A percentile compares a stretch with the other conserved stretches of the same genome.
phyloP scores from a whole-genome alignment of 2,797 vertebrate genomes.

The Neosilurus hyrtlii region DNA sequence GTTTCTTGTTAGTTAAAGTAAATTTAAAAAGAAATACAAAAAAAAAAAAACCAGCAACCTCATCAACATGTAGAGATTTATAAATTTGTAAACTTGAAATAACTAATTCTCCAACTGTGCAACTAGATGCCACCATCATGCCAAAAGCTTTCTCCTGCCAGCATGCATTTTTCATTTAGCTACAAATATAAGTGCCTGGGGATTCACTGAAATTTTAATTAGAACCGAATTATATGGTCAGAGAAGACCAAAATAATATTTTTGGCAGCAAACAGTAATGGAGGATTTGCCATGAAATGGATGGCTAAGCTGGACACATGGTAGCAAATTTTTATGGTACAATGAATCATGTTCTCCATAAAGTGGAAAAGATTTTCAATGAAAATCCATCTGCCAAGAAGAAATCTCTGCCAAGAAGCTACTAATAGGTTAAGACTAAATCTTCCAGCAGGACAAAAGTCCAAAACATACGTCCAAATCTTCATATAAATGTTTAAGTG shows the following conservation, averaged over 20 bases:
- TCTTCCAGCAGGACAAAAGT: not conserved
- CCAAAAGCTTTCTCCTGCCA: not conserved
- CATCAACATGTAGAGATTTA: not conserved
- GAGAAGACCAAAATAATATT: not conserved
- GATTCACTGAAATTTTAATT: not conserved
- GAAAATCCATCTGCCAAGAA: not conserved
- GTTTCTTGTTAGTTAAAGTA: not conserved
- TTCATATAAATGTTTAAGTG: not conserved
- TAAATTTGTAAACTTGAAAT: not conserved
- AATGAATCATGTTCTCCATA: conserved; percentile 3
- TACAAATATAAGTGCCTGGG: not conserved
- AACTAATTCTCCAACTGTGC: not conserved
- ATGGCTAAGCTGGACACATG: not conserved
- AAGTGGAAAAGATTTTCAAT: not conserved
- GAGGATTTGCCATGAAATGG: not conserved
- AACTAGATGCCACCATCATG: not conserved
- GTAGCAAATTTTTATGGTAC: not conserved
- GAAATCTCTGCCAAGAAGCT: conserved; percentile 12
- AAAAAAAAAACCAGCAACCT: too few relatives aligned
- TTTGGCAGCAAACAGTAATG: not conserved
- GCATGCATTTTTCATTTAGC: not conserved
- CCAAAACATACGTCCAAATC: not conserved
- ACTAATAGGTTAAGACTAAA: not conserved
- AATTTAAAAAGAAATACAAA: not conserved
- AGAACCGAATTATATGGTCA: not conserved